These are phyloP conservation scores for Falco peregrinus DNA, from an alignment of 2,797 vertebrate genomes.

Conservation along the genomic window DNA sequence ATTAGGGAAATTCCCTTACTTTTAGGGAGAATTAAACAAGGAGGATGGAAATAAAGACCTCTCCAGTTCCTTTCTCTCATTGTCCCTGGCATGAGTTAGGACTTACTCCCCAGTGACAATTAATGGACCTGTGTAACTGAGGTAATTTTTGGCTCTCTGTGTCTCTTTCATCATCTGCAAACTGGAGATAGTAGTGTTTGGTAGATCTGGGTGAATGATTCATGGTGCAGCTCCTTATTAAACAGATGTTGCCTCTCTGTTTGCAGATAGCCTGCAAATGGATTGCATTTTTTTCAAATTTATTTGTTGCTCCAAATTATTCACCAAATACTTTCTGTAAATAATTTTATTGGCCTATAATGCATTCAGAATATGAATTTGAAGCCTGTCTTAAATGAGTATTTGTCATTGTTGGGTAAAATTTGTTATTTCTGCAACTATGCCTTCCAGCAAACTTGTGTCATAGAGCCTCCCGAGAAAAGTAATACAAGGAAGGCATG, in stretches of 20 bases:
- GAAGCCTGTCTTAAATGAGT: background rate
- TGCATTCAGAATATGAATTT: background rate
- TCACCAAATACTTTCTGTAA: constrained; percentile 21
- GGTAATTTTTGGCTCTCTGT: background rate
- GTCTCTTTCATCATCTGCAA: constrained; percentile 10
- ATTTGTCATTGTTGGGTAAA: background rate
- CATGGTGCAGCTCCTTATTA: background rate
- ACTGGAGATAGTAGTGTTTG: constrained; percentile 5
- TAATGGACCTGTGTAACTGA: background rate
- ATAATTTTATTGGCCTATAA: background rate
- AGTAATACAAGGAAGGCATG: background rate
- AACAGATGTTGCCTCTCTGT: constrained; percentile 18
- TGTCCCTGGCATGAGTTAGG: background rate
- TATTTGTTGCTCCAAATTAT: constrained; percentile 43
- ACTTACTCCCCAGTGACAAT: background rate
- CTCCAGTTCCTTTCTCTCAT: background rate
- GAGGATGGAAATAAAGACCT: background rate
- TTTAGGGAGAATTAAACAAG: background rate
- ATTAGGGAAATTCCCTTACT: background rate
- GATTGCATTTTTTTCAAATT: constrained; percentile 4
- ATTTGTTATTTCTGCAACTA: background rate
- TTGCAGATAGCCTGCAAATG: constrained; percentile 24
- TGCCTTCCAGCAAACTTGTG: background rate
- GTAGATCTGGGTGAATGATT: constrained; percentile 43
- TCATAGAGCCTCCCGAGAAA: background rate